Conservation (phyloP, 2,113 vertebrate species). For the Xenopus laevis region DNA sequence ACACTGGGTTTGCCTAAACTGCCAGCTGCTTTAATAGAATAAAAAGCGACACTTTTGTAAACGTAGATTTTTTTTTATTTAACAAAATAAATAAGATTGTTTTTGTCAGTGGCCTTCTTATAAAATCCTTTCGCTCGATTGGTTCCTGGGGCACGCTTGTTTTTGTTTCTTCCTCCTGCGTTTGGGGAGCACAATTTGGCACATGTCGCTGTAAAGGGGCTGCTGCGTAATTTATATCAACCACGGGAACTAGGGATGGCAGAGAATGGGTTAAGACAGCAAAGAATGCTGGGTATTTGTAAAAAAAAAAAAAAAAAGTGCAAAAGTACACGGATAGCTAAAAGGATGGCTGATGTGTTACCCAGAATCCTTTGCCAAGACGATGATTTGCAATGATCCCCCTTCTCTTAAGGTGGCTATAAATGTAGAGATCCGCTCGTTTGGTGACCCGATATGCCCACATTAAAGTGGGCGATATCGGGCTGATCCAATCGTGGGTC, state of each 20-base stretch:
- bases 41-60: neutral
- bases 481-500: too few relatives aligned
- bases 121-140: neutral
- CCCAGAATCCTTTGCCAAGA: slow-evolving; percentile 8
- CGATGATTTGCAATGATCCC: neutral
- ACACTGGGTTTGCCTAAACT: neutral
- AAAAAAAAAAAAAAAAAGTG: neutral
- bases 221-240: neutral
- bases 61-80: slow-evolving; percentile 38
- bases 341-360: neutral
- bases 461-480: too few relatives aligned
- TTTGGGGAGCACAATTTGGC: slow-evolving; percentile 20
- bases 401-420: too few relatives aligned
- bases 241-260: neutral
- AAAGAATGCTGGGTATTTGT: slow-evolving; percentile 20
- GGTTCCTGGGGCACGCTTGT: neutral
- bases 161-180: neutral
- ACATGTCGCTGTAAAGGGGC: slow-evolving; percentile 23
- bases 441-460: too few relatives aligned
- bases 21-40: neutral
- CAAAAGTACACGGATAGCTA: neutral
- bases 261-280: slow-evolving; percentile 1
- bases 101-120: slow-evolving; percentile 39
- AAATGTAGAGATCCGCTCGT: too few relatives aligned
- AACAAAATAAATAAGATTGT: slow-evolving; percentile 45